Conservation (phyloP, 2,113 vertebrate species). For the Corydoras maculifer region DNA sequence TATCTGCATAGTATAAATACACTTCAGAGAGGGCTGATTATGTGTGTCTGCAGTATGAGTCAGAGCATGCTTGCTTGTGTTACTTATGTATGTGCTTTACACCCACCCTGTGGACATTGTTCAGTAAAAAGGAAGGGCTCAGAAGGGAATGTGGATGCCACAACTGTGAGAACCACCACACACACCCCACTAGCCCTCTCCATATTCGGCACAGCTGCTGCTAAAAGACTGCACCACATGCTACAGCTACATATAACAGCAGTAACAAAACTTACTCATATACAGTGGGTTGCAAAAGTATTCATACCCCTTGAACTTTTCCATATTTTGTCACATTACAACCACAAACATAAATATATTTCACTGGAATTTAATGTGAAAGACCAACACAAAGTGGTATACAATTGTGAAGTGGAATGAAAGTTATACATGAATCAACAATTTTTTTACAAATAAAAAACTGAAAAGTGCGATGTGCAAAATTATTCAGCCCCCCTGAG, state of each 20-base stretch:
- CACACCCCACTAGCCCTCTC: constrained; percentile 16
- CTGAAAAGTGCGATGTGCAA: too few relatives aligned
- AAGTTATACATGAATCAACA: too few relatives aligned
- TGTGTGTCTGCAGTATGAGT: constrained; percentile 10
- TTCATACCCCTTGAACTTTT: too few relatives aligned
- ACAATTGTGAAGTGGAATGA: too few relatives aligned
- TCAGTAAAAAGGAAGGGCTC: constrained; percentile 14
- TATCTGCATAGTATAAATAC: constrained; percentile 32
- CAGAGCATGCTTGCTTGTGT: background rate
- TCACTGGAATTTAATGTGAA: too few relatives aligned
- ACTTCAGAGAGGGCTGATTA: background rate
- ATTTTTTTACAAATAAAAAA: too few relatives aligned
- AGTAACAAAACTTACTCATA: too few relatives aligned
- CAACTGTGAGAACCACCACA: constrained; percentile 13
- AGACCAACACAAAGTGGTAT: too few relatives aligned
- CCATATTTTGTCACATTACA: too few relatives aligned
- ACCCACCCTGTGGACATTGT: constrained; percentile 23
- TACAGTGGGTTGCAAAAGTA: too few relatives aligned
- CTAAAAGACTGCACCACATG: background rate
- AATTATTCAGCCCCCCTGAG: too few relatives aligned
- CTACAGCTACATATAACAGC: background rate
- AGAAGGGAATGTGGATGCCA: constrained; percentile 27
- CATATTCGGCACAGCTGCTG: background rate
- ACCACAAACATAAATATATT: too few relatives aligned
- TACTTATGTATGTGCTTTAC: background rate